Evolutionary conservation across 2,797 vertebrate species (phyloP).

Genomic region (Peromyscus nudipes): DNA sequence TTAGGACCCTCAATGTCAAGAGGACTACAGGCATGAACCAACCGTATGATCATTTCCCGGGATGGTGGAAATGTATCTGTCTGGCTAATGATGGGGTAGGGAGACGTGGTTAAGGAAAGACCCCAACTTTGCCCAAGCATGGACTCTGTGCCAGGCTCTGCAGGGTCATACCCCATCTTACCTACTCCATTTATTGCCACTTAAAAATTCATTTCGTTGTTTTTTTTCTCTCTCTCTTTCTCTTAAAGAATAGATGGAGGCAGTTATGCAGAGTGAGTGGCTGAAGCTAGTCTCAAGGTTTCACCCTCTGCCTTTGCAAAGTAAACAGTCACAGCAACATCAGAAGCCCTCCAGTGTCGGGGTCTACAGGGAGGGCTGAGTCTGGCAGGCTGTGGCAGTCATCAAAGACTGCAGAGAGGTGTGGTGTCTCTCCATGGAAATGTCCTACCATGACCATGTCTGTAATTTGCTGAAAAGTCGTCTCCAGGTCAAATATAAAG

Average conservation of each 20-base stretch:
- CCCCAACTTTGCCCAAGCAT: background rate
- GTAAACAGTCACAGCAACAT: background rate
- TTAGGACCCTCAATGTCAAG: background rate
- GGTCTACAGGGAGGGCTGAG: background rate
- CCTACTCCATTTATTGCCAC: background rate
- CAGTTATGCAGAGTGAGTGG: background rate
- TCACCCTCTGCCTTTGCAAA: background rate
- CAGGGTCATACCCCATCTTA: background rate
- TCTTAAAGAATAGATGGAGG: background rate
- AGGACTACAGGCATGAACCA: background rate
- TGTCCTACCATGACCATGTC: too few species aligned
- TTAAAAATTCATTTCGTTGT: background rate
- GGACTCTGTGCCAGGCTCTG: background rate
- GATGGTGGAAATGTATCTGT: accelerated
- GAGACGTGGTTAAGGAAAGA: accelerated
- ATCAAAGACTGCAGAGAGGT: background rate
- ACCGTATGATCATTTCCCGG: background rate
- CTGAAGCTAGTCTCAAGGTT: background rate
- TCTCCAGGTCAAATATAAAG: background rate
- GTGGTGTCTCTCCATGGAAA: background rate
- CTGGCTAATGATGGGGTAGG: background rate
- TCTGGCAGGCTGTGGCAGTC: background rate
- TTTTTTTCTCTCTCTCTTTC: background rate
- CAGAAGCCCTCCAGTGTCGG: background rate
- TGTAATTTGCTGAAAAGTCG: background rate